A percentile compares a stretch with the other conserved stretches of the same genome.
phyloP scores from a whole-genome alignment of 2,113 vertebrate genomes.

The Saimiri boliviensis region DNA sequence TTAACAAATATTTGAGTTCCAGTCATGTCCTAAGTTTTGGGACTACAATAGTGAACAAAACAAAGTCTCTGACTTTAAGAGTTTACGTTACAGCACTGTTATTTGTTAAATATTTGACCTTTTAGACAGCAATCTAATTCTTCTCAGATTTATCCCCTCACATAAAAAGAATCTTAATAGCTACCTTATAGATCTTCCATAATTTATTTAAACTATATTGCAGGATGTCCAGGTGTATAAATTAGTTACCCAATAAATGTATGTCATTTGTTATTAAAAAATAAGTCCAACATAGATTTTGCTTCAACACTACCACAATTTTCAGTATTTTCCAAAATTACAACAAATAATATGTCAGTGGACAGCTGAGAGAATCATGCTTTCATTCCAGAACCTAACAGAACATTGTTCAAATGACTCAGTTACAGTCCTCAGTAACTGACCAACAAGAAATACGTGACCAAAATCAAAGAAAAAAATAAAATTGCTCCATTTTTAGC shows the following conservation, averaged over 20 bases:
- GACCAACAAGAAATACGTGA: neutral
- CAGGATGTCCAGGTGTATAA: neutral
- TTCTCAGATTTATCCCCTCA: neutral
- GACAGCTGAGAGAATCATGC: neutral
- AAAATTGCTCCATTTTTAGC: neutral
- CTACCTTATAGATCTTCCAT: neutral
- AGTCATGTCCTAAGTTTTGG: neutral
- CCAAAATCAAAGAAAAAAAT: neutral
- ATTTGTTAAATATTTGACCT: neutral
- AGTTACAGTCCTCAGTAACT: neutral
- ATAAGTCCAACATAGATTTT: neutral
- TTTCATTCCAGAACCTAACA: neutral
- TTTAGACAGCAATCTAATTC: neutral
- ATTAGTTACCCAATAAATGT: neutral
- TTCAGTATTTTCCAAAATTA: constrained; percentile 32
- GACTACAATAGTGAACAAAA: neutral
- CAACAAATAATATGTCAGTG: neutral
- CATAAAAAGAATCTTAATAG: neutral
- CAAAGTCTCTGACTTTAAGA: neutral
- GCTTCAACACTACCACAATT: neutral
- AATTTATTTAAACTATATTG: neutral
- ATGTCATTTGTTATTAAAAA: constrained; percentile 3
- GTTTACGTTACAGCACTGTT: neutral
- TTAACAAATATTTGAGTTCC: constrained; percentile 12
- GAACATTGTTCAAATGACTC: neutral